Base-by-base conservation (phyloP, 2,888 invertebrate genomes). In the Philereme vetulata region DNA sequence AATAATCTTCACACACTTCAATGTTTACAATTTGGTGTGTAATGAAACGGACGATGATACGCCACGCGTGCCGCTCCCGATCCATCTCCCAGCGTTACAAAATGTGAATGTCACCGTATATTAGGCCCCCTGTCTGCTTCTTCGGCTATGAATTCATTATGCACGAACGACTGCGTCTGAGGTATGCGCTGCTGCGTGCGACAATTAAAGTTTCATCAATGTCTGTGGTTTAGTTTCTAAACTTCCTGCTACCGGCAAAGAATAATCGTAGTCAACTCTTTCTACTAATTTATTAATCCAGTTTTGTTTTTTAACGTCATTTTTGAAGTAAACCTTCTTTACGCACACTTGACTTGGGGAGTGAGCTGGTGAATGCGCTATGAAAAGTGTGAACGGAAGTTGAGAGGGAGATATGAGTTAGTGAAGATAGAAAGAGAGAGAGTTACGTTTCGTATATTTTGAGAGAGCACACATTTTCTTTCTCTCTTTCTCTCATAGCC, bases 131-230 rank as follows among this genome's bases (percentile, higher is more conserved):
- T 56, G 61, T 50, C 48, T 62, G 66, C 62, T 61, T 60, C 62
- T 70, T 68, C 64, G 56, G 65, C 70, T 74, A 72, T 72, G 79
- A 77, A 84, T 81, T 64, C 71, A 85, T 86, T 86, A 83, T 81
- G 62, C 65, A 79, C 82, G 86, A 80, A 54, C 77, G 69, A 73
- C 62, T 80, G 84, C 68, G 42, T 71, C 50, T 62, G 63, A 69
- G 85, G 86, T 81, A 90, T 88, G 84, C 70, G 73, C 35, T 42
- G 48, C 58, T 76, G 72, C 75, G 65, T 73, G 81, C 78, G 86
- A 84, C 87, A 83, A 84, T 84, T 84, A 84, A 70, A 69, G 70
- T 87, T 88, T 86, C 84, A 77, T 79, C 81, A 85, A 84, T 64
- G 64, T 59, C 59, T 71, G 72, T 62, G 75, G 72, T 72, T 62